These are phyloP conservation scores for Labeo calbasu DNA, from an alignment of 2,797 vertebrate species.

Conservation along the genomic window DNA sequence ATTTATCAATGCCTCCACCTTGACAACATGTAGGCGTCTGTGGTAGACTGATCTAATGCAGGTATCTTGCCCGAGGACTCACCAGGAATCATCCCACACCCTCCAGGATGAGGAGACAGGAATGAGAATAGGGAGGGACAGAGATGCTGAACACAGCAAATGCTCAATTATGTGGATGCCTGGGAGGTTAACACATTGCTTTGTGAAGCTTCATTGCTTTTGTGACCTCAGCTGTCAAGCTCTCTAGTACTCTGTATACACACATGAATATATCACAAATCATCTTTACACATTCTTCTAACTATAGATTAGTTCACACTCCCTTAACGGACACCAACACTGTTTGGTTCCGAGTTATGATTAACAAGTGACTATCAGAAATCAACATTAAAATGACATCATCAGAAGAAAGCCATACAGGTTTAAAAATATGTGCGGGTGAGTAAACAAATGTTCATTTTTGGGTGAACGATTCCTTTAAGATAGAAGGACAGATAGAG, in stretches of 20 bases:
- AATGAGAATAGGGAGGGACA: conserved; percentile 33
- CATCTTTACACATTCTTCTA: conserved; percentile 16
- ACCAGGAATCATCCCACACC: conserved; percentile 15
- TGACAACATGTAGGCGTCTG: background rate
- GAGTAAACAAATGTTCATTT: background rate
- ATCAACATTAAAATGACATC: background rate
- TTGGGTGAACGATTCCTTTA: background rate
- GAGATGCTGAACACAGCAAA: conserved; percentile 46
- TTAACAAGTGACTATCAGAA: background rate
- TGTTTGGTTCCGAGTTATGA: background rate
- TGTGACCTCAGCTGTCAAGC: conserved; percentile 21
- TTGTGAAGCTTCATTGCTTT: conserved; percentile 29
- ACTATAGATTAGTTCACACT: conserved; percentile 2
- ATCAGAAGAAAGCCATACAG: background rate
- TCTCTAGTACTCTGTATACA: conserved; percentile 8
- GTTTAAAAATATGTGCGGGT: background rate
- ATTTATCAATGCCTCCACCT: conserved; percentile 5
- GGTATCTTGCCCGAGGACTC: background rate
- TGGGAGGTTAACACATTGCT: conserved; percentile 42
- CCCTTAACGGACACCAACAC: too few relatives aligned
- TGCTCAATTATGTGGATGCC: conserved; percentile 37
- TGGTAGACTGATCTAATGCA: background rate
- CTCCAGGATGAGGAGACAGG: conserved; percentile 18
- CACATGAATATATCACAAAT: background rate
- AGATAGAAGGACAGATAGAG: background rate